These are phyloP conservation scores for Sycophaga agraensis DNA, from an alignment of 1,140 invertebrate species.

Conservation along the genomic window DNA sequence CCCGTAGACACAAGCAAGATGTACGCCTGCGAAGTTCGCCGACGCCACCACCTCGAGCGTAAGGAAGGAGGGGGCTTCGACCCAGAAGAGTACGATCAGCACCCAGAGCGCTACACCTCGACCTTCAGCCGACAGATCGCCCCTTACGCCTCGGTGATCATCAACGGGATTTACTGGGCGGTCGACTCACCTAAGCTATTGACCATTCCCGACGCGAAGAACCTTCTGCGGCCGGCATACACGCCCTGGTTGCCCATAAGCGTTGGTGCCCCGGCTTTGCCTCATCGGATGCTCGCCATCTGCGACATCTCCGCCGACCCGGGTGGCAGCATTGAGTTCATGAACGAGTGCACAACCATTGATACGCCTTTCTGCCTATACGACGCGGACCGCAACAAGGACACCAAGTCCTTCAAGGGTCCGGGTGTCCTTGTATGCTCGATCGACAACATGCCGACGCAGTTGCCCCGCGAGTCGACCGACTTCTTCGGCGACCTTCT, in stretches of 20 bases:
- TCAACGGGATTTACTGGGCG: conserved; percentile 99
- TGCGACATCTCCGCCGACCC: conserved; percentile 99
- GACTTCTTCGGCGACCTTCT: conserved; percentile 96
- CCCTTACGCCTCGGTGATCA: conserved; percentile 93
- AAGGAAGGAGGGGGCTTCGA: conserved; percentile 92
- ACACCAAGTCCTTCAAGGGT: conserved; percentile 94
- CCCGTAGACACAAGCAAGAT: conserved; percentile 86
- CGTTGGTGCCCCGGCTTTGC: conserved; percentile 83
- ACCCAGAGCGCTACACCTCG: conserved; percentile 92
- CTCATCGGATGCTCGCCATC: conserved; percentile 87
- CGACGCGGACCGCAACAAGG: conserved; percentile 96
- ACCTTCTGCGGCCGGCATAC: conserved; percentile 81
- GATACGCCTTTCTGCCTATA: conserved; percentile 98
- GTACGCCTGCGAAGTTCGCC: conserved; percentile 91
- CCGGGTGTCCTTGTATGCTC: conserved; percentile 97
- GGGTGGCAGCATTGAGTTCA: conserved; percentile 97
- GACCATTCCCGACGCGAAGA: conserved; percentile 97
- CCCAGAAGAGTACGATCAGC: conserved; percentile 85
- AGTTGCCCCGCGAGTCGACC: conserved; percentile 94
- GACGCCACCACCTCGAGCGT: conserved; percentile 89
- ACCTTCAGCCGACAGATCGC: conserved; percentile 97
- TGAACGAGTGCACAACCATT: conserved; percentile 99
- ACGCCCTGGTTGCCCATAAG: conserved; percentile 90
- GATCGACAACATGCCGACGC: conserved; percentile 99
- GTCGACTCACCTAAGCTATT: conserved; percentile 93